Evolutionary conservation across 2,797 vertebrate species (phyloP).

Genomic region (Esox lucius): DNA sequence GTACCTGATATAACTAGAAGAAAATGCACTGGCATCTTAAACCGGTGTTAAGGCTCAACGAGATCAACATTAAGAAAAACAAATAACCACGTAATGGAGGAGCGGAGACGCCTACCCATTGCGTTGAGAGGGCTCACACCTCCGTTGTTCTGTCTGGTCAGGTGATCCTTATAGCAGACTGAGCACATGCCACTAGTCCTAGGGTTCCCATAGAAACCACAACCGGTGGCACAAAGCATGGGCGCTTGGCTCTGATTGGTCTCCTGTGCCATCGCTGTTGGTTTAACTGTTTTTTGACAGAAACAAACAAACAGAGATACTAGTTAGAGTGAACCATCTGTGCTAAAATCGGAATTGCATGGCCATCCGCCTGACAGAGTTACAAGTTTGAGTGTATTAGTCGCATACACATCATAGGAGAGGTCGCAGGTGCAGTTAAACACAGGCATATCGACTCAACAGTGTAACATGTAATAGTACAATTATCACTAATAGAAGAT

Average conservation of each 20-base stretch:
- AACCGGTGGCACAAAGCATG: constrained; percentile 84
- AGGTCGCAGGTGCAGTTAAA: no score
- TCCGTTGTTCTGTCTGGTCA: constrained; percentile 85
- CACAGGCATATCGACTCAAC: no score
- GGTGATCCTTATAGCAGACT: constrained; percentile 87
- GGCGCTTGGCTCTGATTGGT: constrained; percentile 88
- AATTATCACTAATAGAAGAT: background rate
- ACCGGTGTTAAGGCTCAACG: background rate
- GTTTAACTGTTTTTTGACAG: constrained; percentile 40
- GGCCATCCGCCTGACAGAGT: background rate
- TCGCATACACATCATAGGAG: no score
- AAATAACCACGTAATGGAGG: background rate
- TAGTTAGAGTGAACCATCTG: background rate
- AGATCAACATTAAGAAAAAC: no score
- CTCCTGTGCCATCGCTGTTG: constrained; percentile 83
- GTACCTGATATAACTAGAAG: background rate
- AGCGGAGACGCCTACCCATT: constrained; percentile 67
- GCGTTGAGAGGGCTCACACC: constrained; percentile 74
- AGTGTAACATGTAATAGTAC: background rate
- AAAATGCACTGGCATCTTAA: background rate
- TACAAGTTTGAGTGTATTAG: background rate
- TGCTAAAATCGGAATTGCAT: no score
- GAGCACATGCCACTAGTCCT: constrained; percentile 91
- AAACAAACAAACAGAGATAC: constrained; percentile 24
- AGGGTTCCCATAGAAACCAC: constrained; percentile 89